A percentile compares a stretch with the other conserved stretches of the same genome.
Conservation (phyloP, 2,888 invertebrate genomes). For the Orthosia gracilis region DNA sequence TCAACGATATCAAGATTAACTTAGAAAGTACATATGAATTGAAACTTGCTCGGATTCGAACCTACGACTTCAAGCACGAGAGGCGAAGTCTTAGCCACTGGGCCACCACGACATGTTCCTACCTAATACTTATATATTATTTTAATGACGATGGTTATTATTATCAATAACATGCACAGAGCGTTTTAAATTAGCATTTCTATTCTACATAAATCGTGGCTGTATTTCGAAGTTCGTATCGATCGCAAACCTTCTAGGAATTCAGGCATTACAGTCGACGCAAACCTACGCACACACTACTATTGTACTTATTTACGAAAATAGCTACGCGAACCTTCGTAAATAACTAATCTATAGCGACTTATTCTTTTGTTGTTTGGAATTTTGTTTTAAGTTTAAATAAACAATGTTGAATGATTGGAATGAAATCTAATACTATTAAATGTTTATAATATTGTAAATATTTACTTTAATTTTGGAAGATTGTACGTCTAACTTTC, state of each 20-base stretch:
- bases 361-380: slow-evolving; percentile 13
- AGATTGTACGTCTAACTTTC: background rate
- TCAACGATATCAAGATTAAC: too few relatives aligned
- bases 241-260: slow-evolving; percentile 63
- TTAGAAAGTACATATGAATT: too few relatives aligned
- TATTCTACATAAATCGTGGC: slow-evolving; percentile 50
- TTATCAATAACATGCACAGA: slow-evolving; percentile 13
- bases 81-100: too few relatives aligned
- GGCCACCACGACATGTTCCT: too few relatives aligned
- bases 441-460: too few relatives aligned
- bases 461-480: too few relatives aligned
- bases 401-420: background rate
- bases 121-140: background rate
- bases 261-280: slow-evolving; percentile 27
- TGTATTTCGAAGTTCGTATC: slow-evolving; percentile 51
- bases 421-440: background rate
- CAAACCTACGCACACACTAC: slow-evolving; percentile 49
- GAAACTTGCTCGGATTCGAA: too few relatives aligned
- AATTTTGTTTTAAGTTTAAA: background rate
- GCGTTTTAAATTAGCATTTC: slow-evolving; percentile 29
- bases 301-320: slow-evolving; percentile 50
- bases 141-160: slow-evolving; percentile 3
- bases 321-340: slow-evolving; percentile 45
- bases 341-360: slow-evolving; percentile 25
- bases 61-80: too few relatives aligned